Evolutionary conservation across 2,797 vertebrate species (phyloP), one percentile per base, ranked within the genome.

Genomic region (Acanthurus leucopareius): DNA sequence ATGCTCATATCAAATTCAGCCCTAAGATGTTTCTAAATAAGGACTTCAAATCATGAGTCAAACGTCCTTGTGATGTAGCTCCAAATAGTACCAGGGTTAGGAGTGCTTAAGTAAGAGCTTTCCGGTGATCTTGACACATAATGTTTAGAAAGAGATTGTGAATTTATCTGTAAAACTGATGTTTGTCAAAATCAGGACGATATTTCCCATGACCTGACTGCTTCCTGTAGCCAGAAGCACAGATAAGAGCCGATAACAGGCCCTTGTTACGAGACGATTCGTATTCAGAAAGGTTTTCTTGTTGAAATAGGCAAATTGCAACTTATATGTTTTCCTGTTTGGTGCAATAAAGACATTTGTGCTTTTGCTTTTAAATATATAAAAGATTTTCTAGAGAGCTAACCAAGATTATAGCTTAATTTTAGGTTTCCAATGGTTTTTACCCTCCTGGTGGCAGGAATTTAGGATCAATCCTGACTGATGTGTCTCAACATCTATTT

Each of bases 11-110:
- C 83, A 66, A 11, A 88, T 91, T 84, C 86, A 86, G 69, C 53
- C 51, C 65, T 40, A 65, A 88, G 78, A 77, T 56, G 77, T 73
- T 86, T 82, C 88, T 91, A 92, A 92, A 90, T 72, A 57, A 45
- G 60, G 76, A 38, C 64, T 25, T 32, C 0, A 54, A 75, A 58
- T 84, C 16, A 51, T 17, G 51, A 75, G 73, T 80, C 74, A 48
- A 72, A 65, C 16, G 60, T 74, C 44, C 57, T 64, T 49, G 32
- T 72, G 70, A 70, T 52, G 65, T 20, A 32, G 40, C 69, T 56
- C 85, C 51, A 57, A 22, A 60, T 45, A 76, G 68, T 28, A 25
- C 19, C 19, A 13, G 56, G 6, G n/a, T 56, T 48, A 48, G 20
- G 13, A 62, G 57, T 35, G n/a, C 52, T 60, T 11, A 7, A 57